A percentile compares a stretch with the other conserved stretches of the same genome.
Conservation (phyloP, 1,140 invertebrate genomes). For the Spodoptera litura region DNA sequence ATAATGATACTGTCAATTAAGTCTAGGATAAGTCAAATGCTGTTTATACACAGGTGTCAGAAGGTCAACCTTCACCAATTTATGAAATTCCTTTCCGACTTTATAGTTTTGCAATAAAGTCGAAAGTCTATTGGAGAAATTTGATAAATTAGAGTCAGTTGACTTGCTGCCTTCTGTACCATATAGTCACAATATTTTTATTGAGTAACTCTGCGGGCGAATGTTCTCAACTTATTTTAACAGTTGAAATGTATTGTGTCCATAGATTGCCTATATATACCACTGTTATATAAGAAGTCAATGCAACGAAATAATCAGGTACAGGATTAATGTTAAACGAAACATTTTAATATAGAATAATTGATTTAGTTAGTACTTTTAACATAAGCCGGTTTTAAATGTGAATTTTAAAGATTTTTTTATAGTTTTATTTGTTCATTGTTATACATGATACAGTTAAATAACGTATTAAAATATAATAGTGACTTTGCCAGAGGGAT, state of each 20-base stretch:
- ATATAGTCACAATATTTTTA: slow-evolving; percentile 26
- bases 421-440: slow-evolving; percentile 60
- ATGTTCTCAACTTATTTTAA: slow-evolving; percentile 41
- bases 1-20: slow-evolving; percentile 55
- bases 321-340: slow-evolving; percentile 54
- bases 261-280: slow-evolving; percentile 38
- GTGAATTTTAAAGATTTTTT: slow-evolving; percentile 52
- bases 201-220: slow-evolving; percentile 49
- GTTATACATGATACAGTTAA: slow-evolving; percentile 58
- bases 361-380: slow-evolving; percentile 69
- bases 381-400: slow-evolving; percentile 57
- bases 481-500: slow-evolving; percentile 80
- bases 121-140: too few relatives aligned
- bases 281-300: slow-evolving; percentile 53
- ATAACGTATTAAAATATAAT: slow-evolving; percentile 59
- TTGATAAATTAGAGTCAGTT: too few relatives aligned
- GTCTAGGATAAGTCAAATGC: slow-evolving; percentile 56
- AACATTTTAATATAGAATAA: slow-evolving; percentile 63
- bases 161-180: too few relatives aligned
- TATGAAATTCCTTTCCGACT: too few relatives aligned
- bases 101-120: too few relatives aligned
- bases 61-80: neutral
- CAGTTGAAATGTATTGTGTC: neutral
- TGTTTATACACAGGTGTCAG: slow-evolving; percentile 29
- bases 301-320: slow-evolving; percentile 71